Conservation (phyloP, 1,140 invertebrate genomes). For the Meloidogyne hapla region DNA sequence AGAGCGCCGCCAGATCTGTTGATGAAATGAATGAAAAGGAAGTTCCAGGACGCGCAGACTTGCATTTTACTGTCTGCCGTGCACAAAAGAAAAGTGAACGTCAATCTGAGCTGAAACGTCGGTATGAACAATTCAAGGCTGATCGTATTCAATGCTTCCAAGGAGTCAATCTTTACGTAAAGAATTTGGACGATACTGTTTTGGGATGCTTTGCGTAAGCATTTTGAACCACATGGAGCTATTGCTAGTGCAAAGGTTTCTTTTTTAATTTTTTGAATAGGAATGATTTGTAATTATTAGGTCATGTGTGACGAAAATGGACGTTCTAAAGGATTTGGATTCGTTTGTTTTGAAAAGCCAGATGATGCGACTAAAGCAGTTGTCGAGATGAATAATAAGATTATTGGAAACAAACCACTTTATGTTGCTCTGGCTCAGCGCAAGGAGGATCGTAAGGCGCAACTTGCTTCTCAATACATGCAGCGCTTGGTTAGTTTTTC, state of each 20-base stretch:
- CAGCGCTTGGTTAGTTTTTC: constrained; percentile 76
- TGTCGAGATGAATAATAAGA: constrained; percentile 85
- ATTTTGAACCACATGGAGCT: constrained; percentile 89
- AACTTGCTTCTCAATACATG: constrained; percentile 94
- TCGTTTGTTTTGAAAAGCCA: constrained; percentile 97
- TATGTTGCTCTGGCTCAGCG: constrained; percentile 97
- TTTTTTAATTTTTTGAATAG: not conserved
- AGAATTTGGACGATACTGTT: constrained; percentile 94
- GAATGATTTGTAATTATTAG: constrained; percentile 63
- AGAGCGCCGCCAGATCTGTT: constrained; percentile 79
- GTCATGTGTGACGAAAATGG: constrained; percentile 85
- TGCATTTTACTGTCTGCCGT: constrained; percentile 74
- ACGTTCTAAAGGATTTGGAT: constrained; percentile 89
- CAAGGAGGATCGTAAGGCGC: constrained; percentile 90
- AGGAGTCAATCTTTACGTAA: constrained; percentile 93
- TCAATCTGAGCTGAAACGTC: constrained; percentile 90
- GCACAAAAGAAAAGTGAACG: constrained; percentile 98
- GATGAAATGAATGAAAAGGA: constrained; percentile 49
- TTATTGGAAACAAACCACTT: constrained; percentile 90
- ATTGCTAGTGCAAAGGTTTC: constrained; percentile 90
- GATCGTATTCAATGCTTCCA: constrained; percentile 82
- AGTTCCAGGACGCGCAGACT: constrained; percentile 36
- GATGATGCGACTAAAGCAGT: constrained; percentile 99
- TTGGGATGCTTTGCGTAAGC: constrained; percentile 89
- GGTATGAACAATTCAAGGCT: constrained; percentile 90